Percentiles rank a stretch among this genome's conserved stretches.
These are phyloP conservation scores for Drosophila nr. fundita DNA, from an alignment of 2,888 invertebrate species.

Conservation along the genomic window DNA sequence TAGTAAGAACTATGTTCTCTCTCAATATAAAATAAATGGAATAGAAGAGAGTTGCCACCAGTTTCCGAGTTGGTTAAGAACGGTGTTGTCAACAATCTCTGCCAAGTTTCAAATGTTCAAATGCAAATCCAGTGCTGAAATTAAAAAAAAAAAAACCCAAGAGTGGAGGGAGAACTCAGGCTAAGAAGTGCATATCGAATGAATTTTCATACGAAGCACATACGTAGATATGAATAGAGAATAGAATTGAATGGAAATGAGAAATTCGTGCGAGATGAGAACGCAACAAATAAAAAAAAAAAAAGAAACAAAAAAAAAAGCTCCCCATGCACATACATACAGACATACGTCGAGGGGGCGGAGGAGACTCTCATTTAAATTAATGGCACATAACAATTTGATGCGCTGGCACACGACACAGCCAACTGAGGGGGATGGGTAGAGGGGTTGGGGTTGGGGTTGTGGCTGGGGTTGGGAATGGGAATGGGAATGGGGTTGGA, in stretches of 20 bases:
- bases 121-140: conserved; percentile 15
- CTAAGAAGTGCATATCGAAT: conserved; percentile 33
- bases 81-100: not conserved
- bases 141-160: too few relatives aligned
- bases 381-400: conserved; percentile 75
- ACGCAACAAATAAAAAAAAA: not conserved
- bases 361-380: conserved; percentile 60
- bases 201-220: conserved; percentile 37
- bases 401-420: conserved; percentile 38
- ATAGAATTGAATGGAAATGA: conserved; percentile 9
- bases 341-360: conserved; percentile 12
- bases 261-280: not conserved
- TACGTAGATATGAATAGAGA: conserved; percentile 5
- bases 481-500: not conserved
- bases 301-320: not conserved
- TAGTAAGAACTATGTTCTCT: not conserved
- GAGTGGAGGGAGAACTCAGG: not conserved
- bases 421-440: not conserved
- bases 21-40: not conserved
- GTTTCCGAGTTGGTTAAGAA: not conserved
- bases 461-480: not conserved
- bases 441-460: not conserved
- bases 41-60: not conserved
- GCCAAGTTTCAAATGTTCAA: conserved; percentile 1
- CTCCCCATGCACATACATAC: not conserved